phyloP scores from a whole-genome alignment of 2,888 invertebrate species.

The Catonia carolina region DNA sequence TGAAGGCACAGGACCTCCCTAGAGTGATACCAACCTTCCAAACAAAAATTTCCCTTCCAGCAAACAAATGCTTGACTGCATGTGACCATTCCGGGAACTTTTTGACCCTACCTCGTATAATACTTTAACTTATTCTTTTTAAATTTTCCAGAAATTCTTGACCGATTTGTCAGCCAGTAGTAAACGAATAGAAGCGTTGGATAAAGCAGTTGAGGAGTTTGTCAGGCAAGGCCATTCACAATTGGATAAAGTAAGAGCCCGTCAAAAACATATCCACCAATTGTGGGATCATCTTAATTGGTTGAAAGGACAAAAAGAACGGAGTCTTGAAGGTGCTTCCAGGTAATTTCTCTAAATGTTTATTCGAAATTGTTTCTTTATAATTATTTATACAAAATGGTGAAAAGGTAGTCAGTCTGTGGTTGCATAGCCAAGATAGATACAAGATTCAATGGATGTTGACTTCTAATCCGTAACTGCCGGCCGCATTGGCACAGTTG shows the following conservation, averaged over 20 bases:
- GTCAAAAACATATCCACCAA: constrained; percentile 77
- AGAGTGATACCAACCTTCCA: no score
- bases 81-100: no score
- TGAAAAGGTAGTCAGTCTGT: no score
- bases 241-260: constrained; percentile 64
- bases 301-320: constrained; percentile 83
- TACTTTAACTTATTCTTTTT: no score
- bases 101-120: no score
- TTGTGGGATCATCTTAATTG: constrained; percentile 83
- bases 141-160: constrained; percentile 72
- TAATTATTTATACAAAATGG: constrained; percentile 3
- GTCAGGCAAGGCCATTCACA: constrained; percentile 80
- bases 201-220: constrained; percentile 78
- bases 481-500: no score
- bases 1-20: no score
- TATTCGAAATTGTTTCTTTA: constrained; percentile 1
- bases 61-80: no score
- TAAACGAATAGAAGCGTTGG: constrained; percentile 83
- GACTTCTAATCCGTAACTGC: no score
- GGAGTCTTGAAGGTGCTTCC: constrained; percentile 83
- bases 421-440: background rate
- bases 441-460: no score
- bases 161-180: constrained; percentile 93
- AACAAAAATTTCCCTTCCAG: no score
- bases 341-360: constrained; percentile 46